Base-by-base conservation (phyloP, 35 echinoderm and acorn worm genomes). In the Heliocidaris erythrogramma region DNA sequence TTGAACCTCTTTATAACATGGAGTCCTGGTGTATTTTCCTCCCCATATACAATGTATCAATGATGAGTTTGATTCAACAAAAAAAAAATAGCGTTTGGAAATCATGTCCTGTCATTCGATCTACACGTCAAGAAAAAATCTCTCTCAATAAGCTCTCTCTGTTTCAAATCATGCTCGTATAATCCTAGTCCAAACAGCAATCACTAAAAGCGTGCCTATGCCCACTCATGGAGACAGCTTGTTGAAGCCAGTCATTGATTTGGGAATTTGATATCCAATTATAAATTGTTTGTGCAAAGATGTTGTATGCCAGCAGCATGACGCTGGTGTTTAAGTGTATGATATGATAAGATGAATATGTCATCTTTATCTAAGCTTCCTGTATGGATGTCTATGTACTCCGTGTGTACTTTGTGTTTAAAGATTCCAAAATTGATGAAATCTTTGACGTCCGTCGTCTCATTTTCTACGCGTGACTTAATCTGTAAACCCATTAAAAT, bases 241-340 rank as follows among this genome's bases (percentile, higher is more conserved):
- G 18, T 78, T n/a, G 17, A 78, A 78, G 65, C 8, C 65, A 78
- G 6, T 78, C 65, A 78, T 78, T 78, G 65, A 78, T 78, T 78
- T 78, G 65, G 65, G 65, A 78, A 78, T 78, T 27, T 78, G 65
- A 78, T 78, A 78, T n/a, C 65, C 65, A 78, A 78, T 78, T 78
- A 78, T 78, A 78, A 21, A 78, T 27, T 78, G 65, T 78, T 78
- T 78, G 27, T 78, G 65, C 27, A 78, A 78, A 78, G 65, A 78
- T 78, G 18, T 78, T 18, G 18, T 78, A 78, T 78, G 17, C 27
- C 65, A 78, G 65, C 65, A n/a, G 0, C 65, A 78, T 78, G 65
- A 78, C 65, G 18, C 65, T 78, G 18, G 65, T 78, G 52, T 78
- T 78, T 78, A 78, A 78, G 65, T 21, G 8, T 78, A 78, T 78